Base-by-base conservation (phyloP, 2,888 invertebrate species). In the Esperia sulphurella region DNA sequence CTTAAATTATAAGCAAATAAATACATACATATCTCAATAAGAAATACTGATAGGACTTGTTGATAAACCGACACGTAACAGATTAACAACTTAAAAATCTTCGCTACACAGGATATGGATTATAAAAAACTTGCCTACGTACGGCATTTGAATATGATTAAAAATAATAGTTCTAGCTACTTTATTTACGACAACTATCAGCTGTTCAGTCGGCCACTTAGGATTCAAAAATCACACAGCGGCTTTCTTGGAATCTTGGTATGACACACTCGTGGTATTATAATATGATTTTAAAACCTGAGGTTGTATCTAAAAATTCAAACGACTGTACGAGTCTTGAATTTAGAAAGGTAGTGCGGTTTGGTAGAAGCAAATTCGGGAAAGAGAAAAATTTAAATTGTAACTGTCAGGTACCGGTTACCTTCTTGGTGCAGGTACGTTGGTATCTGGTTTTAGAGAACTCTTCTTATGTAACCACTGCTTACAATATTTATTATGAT, bases 61-160 rank as follows among this genome's bases (percentile, higher is more conserved):
- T 2, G 10, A 9, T 31, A 31, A 9, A 31, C 8, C 38, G 12
- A 40, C 29, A 39, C 33, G 42, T 21, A 39, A 31, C 41, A 41
- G 41, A 48, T 47, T 48, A 51, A 45, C 42, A 28, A 42, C 43
- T 28, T 13, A 33, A 47, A 51, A 48, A 45, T 44, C 45, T 29
- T 40, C 7, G 28, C 14, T 10, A 41, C 7, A 13, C 41, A 29
- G 35, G 35, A 35, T 35, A 6, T 35, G 31, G n/a, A n/a, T n/a
- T n/a, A n/a, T 35, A 35, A 35, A 33, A 35, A 35, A n/a, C 31
- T n/a, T n/a, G n/a, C 8, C 33, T n/a, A 31, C 8, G n/a, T 35
- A 35, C 35, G 35, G n/a, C n/a, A 1, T 35, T 35, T 35, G 35
- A 35, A 35, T 35, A 6, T n/a, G 9, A 35, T n/a, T 35, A 35